phyloP scores from a whole-genome alignment of 2,888 invertebrate species.

The Mechanitis mazaeus region DNA sequence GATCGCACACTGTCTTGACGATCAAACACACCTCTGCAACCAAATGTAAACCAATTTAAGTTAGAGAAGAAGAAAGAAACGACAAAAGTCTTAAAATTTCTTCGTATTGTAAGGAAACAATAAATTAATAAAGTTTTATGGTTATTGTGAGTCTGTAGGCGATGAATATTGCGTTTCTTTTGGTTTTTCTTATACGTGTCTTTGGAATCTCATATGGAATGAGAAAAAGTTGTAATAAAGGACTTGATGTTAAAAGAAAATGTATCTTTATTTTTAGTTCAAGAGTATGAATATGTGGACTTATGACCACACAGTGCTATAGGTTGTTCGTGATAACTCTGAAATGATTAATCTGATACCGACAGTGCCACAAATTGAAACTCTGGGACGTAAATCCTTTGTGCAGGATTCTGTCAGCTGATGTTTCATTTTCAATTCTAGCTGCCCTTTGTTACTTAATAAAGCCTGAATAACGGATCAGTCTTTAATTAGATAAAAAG shows the following conservation, averaged over 20 bases:
- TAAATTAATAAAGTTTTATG: neutral
- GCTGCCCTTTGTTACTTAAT: neutral
- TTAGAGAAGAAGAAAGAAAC: too few species aligned
- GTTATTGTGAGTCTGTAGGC: neutral
- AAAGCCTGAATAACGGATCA: neutral
- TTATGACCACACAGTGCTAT: too few species aligned
- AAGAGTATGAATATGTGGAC: too few species aligned
- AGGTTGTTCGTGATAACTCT: too few species aligned
- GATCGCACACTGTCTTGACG: conserved; percentile 92
- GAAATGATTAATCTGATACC: too few species aligned
- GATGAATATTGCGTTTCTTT: neutral
- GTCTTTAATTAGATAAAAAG: neutral
- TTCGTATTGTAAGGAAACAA: neutral
- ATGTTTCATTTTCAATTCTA: too few species aligned
- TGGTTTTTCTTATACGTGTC: conserved; percentile 3
- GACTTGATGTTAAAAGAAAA: conserved; percentile 14
- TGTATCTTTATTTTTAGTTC: too few species aligned
- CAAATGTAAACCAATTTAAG: conserved; percentile 9
- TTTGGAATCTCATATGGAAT: conserved; percentile 15
- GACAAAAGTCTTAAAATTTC: too few species aligned
- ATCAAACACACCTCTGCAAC: conserved; percentile 87
- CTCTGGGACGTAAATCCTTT: too few species aligned
- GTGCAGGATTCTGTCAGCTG: too few species aligned
- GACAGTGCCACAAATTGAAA: too few species aligned
- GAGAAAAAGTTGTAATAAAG: conserved; percentile 18